A percentile compares a stretch with the other conserved stretches of the same genome.
These are phyloP conservation scores for Augiades crinisus DNA, from an alignment of 2,888 invertebrate genomes.

Conservation along the genomic window DNA sequence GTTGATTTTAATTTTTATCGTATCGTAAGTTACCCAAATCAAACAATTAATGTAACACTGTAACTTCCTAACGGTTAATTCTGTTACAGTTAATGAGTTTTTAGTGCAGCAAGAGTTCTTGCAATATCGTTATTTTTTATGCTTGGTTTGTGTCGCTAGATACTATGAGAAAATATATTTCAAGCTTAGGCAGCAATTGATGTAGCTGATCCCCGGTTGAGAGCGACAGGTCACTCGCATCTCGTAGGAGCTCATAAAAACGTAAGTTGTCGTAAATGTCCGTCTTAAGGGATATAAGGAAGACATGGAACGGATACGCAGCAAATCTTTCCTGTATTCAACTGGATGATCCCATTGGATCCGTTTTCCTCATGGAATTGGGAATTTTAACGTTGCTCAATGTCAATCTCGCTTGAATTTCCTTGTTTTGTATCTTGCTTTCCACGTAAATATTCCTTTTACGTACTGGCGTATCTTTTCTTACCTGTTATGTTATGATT, in stretches of 20 bases:
- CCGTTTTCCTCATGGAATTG: conserved; percentile 3
- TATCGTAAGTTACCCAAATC: too few species aligned
- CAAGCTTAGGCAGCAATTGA: background rate
- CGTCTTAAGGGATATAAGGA: background rate
- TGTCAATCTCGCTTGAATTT: background rate
- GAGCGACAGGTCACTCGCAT: background rate
- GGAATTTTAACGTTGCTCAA: background rate
- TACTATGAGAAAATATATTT: background rate
- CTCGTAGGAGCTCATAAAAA: background rate
- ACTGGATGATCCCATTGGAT: background rate
- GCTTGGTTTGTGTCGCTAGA: too few species aligned
- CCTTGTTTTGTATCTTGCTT: background rate
- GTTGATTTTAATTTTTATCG: too few species aligned
- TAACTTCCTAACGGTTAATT: too few species aligned
- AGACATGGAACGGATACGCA: conserved; percentile 1
- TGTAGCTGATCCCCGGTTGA: background rate
- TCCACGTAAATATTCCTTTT: too few species aligned
- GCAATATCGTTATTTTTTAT: too few species aligned
- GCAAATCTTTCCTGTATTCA: conserved; percentile 15
- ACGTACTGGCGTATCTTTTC: too few species aligned
- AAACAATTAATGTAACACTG: too few species aligned
- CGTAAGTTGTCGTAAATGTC: conserved; percentile 6
- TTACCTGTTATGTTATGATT: too few species aligned
- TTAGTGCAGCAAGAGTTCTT: too few species aligned
- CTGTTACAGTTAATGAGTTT: too few species aligned